Conservation (phyloP, 2,888 invertebrate species). For the Chouioia cunea region DNA sequence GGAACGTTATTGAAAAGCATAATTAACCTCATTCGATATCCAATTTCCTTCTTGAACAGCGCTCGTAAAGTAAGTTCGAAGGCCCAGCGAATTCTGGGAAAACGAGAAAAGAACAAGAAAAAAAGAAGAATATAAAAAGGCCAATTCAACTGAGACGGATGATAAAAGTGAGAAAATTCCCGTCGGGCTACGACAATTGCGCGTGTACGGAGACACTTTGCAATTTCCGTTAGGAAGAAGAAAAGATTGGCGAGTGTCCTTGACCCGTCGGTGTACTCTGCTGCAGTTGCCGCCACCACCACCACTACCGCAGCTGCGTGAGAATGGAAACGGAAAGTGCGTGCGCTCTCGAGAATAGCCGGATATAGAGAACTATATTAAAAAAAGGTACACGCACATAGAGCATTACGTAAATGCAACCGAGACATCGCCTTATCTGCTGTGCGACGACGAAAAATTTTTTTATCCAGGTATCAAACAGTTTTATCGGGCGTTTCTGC, state of each 20-base stretch:
- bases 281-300: neutral
- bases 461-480: neutral
- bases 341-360: conserved; percentile 1
- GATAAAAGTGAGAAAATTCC: conserved; percentile 30
- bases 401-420: conserved; percentile 24
- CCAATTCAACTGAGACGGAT: neutral
- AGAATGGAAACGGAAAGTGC: conserved; percentile 37
- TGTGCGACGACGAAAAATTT: conserved; percentile 10
- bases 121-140: neutral
- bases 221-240: conserved; percentile 44
- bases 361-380: neutral
- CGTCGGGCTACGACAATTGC: conserved; percentile 21
- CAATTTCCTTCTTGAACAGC: no score
- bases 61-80: no score
- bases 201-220: conserved; percentile 5
- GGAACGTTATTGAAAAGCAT: no score
- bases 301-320: conserved; percentile 19
- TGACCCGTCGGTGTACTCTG: conserved; percentile 30
- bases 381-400: conserved; percentile 1
- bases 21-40: no score
- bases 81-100: no score
- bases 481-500: no score
- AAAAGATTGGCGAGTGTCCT: conserved; percentile 43
- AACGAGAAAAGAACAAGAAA: neutral
- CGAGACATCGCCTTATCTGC: conserved; percentile 24